Evolutionary conservation across 2,113 vertebrate genomes (phyloP).

Genomic region (Tetraodon nigroviridis): DNA sequence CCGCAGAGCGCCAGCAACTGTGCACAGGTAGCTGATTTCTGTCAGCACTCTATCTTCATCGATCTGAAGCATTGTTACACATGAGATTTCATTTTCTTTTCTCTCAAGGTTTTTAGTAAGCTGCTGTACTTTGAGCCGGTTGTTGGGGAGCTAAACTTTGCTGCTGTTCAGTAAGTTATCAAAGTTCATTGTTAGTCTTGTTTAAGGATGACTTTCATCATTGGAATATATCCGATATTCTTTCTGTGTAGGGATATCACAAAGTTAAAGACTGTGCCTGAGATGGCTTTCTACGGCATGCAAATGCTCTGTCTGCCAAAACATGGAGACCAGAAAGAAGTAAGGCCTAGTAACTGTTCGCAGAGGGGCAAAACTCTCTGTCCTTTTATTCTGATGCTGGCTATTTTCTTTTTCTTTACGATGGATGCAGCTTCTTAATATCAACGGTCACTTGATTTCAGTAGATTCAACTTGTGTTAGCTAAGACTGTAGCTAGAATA

Average conservation of each 20-base stretch:
- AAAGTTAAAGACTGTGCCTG: constrained; percentile 74
- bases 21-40: constrained; percentile 71
- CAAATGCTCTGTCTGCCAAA: constrained; percentile 78
- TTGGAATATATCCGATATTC: not conserved
- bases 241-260: constrained; percentile 67
- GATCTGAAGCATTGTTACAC: not conserved
- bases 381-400: not conserved
- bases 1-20: constrained; percentile 78
- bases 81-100: not conserved
- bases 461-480: not conserved
- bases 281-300: constrained; percentile 83
- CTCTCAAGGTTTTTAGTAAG: constrained; percentile 80
- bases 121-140: constrained; percentile 82
- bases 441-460: not conserved
- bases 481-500: no score
- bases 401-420: not conserved
- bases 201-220: not conserved
- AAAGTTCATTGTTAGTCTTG: not conserved
- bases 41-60: not conserved
- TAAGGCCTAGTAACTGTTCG: constrained; percentile 50
- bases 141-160: constrained; percentile 62
- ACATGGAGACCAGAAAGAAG: constrained; percentile 80
- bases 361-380: not conserved
- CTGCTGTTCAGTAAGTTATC: constrained; percentile 37
- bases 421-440: not conserved